Evolutionary conservation across 2,888 invertebrate species (phyloP).

Genomic region (Dolichopus griseipennis): DNA sequence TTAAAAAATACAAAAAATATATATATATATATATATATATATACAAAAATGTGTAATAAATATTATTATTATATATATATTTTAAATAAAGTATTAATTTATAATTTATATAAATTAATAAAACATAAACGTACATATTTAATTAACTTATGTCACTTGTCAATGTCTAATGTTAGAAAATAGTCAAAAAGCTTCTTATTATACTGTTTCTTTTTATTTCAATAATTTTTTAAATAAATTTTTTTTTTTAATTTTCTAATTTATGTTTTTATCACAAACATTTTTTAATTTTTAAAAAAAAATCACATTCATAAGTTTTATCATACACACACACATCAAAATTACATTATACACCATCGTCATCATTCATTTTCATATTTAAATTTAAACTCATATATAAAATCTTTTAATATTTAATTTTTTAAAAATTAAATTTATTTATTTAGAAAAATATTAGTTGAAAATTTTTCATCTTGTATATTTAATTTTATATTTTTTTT

Average conservation of each 20-base stretch:
- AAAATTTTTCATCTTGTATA: too few relatives aligned
- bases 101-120: neutral
- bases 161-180: neutral
- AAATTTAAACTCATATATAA: too few relatives aligned
- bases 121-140: neutral
- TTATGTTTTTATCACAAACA: neutral
- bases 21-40: neutral
- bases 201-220: neutral
- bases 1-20: neutral
- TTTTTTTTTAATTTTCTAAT: neutral
- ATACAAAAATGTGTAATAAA: neutral
- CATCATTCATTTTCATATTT: neutral
- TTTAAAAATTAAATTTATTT: too few relatives aligned
- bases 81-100: neutral
- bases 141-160: neutral
- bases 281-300: neutral
- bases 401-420: too few relatives aligned
- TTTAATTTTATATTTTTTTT: too few relatives aligned
- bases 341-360: neutral
- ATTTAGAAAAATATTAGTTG: too few relatives aligned
- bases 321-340: neutral
- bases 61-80: neutral
- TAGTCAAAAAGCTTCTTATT: neutral
- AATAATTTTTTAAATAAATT: neutral
- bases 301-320: neutral